Conservation (phyloP, 2,113 vertebrate species). For the Pogona vitticeps region DNA sequence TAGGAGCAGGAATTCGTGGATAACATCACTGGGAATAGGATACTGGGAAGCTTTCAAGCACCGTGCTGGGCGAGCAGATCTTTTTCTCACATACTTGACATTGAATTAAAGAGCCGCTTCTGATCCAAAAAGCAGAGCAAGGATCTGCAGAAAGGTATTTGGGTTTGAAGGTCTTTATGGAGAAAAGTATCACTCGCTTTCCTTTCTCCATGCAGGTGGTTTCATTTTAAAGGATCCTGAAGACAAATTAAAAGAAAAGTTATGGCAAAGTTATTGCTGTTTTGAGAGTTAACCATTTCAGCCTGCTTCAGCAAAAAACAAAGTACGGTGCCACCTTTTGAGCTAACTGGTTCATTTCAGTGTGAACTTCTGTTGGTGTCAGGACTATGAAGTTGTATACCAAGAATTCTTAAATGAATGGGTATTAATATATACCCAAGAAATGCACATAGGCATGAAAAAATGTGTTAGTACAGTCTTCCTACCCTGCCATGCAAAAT, state of each 20-base stretch:
- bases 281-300: no score
- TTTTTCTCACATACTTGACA: slow-evolving; percentile 51
- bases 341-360: no score
- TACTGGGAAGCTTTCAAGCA: slow-evolving; percentile 49
- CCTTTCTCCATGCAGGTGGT: slow-evolving; percentile 8
- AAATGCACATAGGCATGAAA: slow-evolving; percentile 47
- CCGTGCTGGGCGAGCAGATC: slow-evolving; percentile 21
- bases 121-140: not conserved
- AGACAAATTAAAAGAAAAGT: slow-evolving; percentile 35
- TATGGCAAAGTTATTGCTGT: not conserved
- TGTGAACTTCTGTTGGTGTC: no score
- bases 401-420: slow-evolving; percentile 32
- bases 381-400: not conserved
- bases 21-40: slow-evolving; percentile 52
- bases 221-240: slow-evolving; percentile 33
- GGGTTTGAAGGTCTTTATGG: slow-evolving; percentile 1
- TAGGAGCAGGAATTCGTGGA: slow-evolving; percentile 57
- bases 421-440: not conserved
- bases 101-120: slow-evolving; percentile 46
- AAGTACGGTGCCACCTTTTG: no score
- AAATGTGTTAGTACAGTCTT: slow-evolving; percentile 52
- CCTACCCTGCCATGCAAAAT: slow-evolving; percentile 49
- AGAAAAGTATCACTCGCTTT: slow-evolving; percentile 8
- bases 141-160: slow-evolving; percentile 16
- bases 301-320: no score